Conservation (phyloP, 2,888 invertebrate genomes). For the Watsonalla cultraria region DNA sequence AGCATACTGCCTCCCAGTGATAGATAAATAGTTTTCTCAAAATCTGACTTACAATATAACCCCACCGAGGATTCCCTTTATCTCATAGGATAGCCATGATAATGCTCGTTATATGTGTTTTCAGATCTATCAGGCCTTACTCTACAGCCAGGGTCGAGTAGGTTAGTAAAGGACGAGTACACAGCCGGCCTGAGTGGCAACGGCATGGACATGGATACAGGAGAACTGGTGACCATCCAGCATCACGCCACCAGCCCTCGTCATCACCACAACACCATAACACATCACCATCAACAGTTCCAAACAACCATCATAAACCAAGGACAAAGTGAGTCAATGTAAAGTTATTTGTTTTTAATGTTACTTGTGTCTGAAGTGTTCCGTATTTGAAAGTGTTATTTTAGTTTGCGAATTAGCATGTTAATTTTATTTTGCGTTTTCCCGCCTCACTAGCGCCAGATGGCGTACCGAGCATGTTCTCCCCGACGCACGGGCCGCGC, state of each 20-base stretch:
- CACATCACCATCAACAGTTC: conserved; percentile 70
- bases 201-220: conserved; percentile 77
- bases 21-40: too few species aligned
- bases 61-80: too few species aligned
- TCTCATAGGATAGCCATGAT: too few species aligned
- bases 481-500: conserved; percentile 60
- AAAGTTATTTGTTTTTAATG: background rate
- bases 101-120: conserved; percentile 30
- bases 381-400: conserved; percentile 13
- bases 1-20: too few species aligned
- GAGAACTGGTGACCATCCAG: conserved; percentile 70
- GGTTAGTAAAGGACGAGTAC: conserved; percentile 95
- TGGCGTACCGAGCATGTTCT: conserved; percentile 71
- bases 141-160: conserved; percentile 89
- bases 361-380: conserved; percentile 3
- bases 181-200: conserved; percentile 84
- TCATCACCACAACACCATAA: conserved; percentile 64
- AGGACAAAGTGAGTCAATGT: conserved; percentile 58
- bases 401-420: conserved; percentile 44
- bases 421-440: conserved; percentile 27
- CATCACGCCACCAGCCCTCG: conserved; percentile 72
- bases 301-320: conserved; percentile 69
- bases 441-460: conserved; percentile 62
- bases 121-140: conserved; percentile 94
- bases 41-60: too few species aligned